Percentiles rank a stretch among this genome's conserved stretches.
phyloP scores from a whole-genome alignment of 1,140 invertebrate genomes.

The Platyura marginata region DNA sequence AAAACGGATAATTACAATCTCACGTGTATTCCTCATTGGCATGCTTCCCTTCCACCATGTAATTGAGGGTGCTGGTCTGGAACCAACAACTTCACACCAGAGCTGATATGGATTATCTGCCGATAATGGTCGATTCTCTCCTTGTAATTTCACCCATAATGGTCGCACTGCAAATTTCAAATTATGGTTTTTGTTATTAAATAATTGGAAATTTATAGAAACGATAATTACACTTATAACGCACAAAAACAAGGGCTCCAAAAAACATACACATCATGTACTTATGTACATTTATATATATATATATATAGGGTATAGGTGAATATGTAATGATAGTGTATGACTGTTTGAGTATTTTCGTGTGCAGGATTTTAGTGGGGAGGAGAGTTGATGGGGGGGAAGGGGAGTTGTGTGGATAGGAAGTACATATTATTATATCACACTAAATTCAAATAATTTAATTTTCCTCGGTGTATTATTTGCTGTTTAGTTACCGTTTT shows the following conservation, averaged over 20 bases:
- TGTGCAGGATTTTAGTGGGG: too few relatives aligned
- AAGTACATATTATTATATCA: too few relatives aligned
- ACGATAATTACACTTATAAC: too few relatives aligned
- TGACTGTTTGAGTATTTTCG: too few relatives aligned
- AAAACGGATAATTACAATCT: slow-evolving; percentile 60
- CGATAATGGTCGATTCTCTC: slow-evolving; percentile 58
- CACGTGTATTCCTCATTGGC: slow-evolving; percentile 46
- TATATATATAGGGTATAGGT: not conserved
- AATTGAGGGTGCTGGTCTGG: slow-evolving; percentile 60
- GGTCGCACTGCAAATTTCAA: slow-evolving; percentile 64
- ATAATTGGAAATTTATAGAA: too few relatives aligned
- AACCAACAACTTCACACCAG: slow-evolving; percentile 63
- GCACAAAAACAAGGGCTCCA: not conserved
- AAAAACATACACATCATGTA: not conserved
- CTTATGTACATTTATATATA: not conserved
- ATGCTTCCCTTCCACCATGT: slow-evolving; percentile 71
- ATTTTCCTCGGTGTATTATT: too few relatives aligned
- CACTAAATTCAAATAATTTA: too few relatives aligned
- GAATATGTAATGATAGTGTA: too few relatives aligned
- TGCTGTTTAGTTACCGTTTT: too few relatives aligned
- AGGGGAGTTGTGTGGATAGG: too few relatives aligned
- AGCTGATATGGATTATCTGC: slow-evolving; percentile 63
- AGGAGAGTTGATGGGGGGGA: too few relatives aligned
- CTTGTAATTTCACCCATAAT: slow-evolving; percentile 55
- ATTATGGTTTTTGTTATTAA: too few relatives aligned